Evolutionary conservation across 1,140 invertebrate species (phyloP).

Genomic region (Ylistrum balloti): DNA sequence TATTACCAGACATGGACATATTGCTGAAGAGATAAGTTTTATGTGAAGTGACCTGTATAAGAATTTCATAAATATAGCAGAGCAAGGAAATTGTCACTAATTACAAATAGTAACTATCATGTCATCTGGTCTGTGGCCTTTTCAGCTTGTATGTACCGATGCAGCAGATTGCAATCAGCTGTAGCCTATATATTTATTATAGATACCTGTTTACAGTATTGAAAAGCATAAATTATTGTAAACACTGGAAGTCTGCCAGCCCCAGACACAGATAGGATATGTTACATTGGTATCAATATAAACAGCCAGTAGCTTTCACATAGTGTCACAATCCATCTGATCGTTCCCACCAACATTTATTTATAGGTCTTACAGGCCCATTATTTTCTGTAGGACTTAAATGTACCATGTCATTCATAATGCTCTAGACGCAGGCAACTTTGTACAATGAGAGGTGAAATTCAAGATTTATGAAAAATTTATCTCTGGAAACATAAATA

Average conservation of each 20-base stretch:
- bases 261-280: neutral
- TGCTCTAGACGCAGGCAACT: neutral
- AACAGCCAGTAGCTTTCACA: neutral
- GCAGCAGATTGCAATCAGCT: no score
- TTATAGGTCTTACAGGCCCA: neutral
- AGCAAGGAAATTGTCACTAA: no score
- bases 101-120: no score
- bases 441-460: neutral
- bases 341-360: neutral
- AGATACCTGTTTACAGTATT: conserved; percentile 17
- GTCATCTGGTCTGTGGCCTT: no score
- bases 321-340: neutral
- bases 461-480: conserved; percentile 36
- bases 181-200: no score
- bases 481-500: neutral
- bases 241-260: neutral
- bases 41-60: no score
- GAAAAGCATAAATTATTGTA: neutral
- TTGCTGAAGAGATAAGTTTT: no score
- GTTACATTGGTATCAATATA: conserved; percentile 29
- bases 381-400: neutral
- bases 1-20: no score
- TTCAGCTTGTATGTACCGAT: no score
- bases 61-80: no score
- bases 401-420: neutral